Evolutionary conservation across 2,113 vertebrate species (phyloP), one percentile per base, ranked within the genome.

Genomic region (Phrynosoma platyrhinos): DNA sequence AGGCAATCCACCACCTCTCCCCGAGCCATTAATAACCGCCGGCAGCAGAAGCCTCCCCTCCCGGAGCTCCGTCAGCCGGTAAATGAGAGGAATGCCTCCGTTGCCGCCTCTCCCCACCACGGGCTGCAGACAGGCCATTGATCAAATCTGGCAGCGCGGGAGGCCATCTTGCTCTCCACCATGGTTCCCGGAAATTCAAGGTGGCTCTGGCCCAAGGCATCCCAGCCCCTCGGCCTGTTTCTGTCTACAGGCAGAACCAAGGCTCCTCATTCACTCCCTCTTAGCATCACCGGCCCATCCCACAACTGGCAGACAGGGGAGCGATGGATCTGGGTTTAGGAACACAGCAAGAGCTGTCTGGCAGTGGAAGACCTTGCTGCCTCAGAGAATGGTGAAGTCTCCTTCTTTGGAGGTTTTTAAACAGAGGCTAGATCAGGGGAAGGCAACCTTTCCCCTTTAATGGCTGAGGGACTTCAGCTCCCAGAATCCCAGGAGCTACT

Each of bases 61-160:
- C 68, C 71, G 42, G 84, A 89, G 92, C 88, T 36, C 69, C 88
- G 90, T 95, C 94, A 95, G 93, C 87, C 82, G 92, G 83, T 6
- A 87, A 93, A 72, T 87, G 92, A 82, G 86, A 72, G 79, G 53
- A 92, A 77, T 4, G 64, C 88, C 30, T 0, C 78, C 4, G 1
- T n/a, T 8, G 83, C 79, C 89, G 53, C 71, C 71, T 83, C 52
- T 21, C 52, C 64, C 90, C 84, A 58, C 55, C 84, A 85, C 36
- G 79, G 81, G 32, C 66, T 32, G 58, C 69, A 3, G 18, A 83
- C 83, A 85, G 87, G 95, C 96, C 95, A 97, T 95, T 95, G 83
- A 92, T 87, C 92, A 91, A 89, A 92, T 40, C 90, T 89, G 76
- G 81, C 87, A 88, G 72, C 42, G 62, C 76, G 80, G 66, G 87